These are phyloP conservation scores for Volucella inanis DNA, from an alignment of 2,888 invertebrate species.

Conservation along the genomic window DNA sequence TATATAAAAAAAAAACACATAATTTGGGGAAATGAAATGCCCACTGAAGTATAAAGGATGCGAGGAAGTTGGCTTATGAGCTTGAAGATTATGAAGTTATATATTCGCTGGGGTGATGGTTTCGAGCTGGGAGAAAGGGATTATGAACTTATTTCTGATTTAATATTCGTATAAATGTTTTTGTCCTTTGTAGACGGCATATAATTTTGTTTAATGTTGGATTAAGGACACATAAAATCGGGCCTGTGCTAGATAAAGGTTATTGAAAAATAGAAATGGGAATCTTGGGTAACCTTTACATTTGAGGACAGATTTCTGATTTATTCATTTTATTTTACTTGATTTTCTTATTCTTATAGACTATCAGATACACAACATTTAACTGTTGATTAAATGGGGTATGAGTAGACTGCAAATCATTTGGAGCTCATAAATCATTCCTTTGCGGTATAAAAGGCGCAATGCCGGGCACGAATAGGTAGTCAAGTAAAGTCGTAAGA, in stretches of 20 bases:
- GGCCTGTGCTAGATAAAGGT: slow-evolving; percentile 24
- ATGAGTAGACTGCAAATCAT: slow-evolving; percentile 36
- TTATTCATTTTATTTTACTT: background rate
- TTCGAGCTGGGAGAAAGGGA: slow-evolving; percentile 23
- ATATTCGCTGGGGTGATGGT: slow-evolving; percentile 3
- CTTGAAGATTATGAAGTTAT: slow-evolving; percentile 31
- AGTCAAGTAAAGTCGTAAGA: slow-evolving; percentile 36
- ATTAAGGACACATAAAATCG: slow-evolving; percentile 39
- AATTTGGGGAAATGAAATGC: slow-evolving; percentile 2
- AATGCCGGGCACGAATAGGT: slow-evolving; percentile 10
- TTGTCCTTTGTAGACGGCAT: slow-evolving; percentile 34
- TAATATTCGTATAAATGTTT: slow-evolving; percentile 31
- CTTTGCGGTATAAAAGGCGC: background rate
- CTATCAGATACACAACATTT: background rate
- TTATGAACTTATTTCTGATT: slow-evolving; percentile 41
- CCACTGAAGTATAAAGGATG: slow-evolving; percentile 1
- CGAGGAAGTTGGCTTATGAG: slow-evolving; percentile 25
- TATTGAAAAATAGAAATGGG: slow-evolving; percentile 19
- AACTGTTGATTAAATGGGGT: background rate
- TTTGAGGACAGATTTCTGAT: background rate
- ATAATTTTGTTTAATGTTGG: slow-evolving; percentile 35
- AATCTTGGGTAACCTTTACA: background rate
- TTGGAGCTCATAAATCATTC: slow-evolving; percentile 41
- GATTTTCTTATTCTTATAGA: background rate
- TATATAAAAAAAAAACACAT: slow-evolving; percentile 6